Evolutionary conservation across 2,797 vertebrate genomes (phyloP).

Genomic region (Halcyon leucocephala): DNA sequence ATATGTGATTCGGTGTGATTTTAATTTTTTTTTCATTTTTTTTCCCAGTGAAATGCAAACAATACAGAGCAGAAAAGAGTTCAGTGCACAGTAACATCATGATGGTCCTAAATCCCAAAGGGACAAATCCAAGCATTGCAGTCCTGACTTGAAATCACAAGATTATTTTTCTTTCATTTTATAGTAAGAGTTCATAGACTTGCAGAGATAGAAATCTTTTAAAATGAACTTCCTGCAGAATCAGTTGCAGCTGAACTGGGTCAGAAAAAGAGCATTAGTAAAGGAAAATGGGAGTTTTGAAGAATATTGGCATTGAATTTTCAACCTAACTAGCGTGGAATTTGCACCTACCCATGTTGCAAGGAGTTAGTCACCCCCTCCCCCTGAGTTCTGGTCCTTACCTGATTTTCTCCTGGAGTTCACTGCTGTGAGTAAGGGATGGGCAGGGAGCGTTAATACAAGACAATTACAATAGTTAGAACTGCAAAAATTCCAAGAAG

Average conservation of each 20-base stretch:
- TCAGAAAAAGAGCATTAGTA: neutral
- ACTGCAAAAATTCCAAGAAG: neutral
- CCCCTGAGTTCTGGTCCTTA: neutral
- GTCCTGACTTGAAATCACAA: neutral
- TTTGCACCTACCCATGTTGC: neutral
- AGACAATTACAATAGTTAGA: neutral
- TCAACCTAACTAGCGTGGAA: neutral
- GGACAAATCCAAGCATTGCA: neutral
- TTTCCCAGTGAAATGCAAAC: neutral
- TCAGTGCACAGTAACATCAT: neutral
- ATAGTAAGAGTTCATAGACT: neutral
- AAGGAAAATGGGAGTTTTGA: neutral
- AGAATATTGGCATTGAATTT: neutral
- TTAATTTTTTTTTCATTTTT: neutral
- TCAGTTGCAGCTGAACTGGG: neutral
- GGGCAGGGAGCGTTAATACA: neutral
- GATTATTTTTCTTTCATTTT: neutral
- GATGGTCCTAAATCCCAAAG: neutral
- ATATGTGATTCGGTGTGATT: neutral
- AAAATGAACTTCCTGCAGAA: neutral
- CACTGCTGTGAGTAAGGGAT: neutral
- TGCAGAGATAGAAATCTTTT: neutral
- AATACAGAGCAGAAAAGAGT: neutral
- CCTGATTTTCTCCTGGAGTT: neutral
- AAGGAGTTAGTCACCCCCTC: neutral